Conservation (phyloP, 1,140 invertebrate genomes). For the Pseudomyrmex cubaensis region DNA sequence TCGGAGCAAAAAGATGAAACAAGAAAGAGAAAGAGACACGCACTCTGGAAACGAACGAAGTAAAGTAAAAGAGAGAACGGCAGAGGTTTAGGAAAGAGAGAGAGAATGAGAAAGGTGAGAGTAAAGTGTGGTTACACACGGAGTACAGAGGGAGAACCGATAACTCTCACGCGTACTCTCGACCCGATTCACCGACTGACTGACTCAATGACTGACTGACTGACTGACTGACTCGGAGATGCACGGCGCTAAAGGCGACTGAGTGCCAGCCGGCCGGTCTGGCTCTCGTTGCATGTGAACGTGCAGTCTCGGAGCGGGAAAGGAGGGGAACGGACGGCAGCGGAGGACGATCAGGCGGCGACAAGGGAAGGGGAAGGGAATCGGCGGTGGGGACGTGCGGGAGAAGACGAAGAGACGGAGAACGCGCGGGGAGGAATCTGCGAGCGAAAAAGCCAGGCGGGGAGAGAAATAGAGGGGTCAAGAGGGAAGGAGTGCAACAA, state of each 20-base stretch:
- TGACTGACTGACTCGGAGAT: slow-evolving; percentile 74
- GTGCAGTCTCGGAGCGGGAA: slow-evolving; percentile 48
- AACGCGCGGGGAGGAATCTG: slow-evolving; percentile 55
- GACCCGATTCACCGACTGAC: slow-evolving; percentile 70
- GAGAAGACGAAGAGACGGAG: slow-evolving; percentile 36
- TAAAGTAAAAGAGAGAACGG: neutral
- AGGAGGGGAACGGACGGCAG: neutral
- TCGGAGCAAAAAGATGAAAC: slow-evolving; percentile 20
- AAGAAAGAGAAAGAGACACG: slow-evolving; percentile 5
- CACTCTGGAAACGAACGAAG: too few relatives aligned
- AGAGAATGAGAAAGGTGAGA: slow-evolving; percentile 10
- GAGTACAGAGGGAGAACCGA: slow-evolving; percentile 1
- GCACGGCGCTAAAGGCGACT: slow-evolving; percentile 75
- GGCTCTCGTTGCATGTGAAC: slow-evolving; percentile 72
- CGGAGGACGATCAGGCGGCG: slow-evolving; percentile 6
- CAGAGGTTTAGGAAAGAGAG: neutral
- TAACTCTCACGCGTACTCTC: slow-evolving; percentile 61
- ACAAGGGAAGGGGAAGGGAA: slow-evolving; percentile 15
- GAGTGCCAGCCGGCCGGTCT: slow-evolving; percentile 76
- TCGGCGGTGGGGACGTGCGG: slow-evolving; percentile 52
- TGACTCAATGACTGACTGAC: slow-evolving; percentile 69
- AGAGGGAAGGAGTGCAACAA: slow-evolving; percentile 47
- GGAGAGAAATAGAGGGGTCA: slow-evolving; percentile 12
- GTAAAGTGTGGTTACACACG: slow-evolving; percentile 25
- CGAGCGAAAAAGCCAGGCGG: neutral